Base-by-base conservation (phyloP, 2,888 invertebrate species). In the Drosophila infuscata region DNA sequence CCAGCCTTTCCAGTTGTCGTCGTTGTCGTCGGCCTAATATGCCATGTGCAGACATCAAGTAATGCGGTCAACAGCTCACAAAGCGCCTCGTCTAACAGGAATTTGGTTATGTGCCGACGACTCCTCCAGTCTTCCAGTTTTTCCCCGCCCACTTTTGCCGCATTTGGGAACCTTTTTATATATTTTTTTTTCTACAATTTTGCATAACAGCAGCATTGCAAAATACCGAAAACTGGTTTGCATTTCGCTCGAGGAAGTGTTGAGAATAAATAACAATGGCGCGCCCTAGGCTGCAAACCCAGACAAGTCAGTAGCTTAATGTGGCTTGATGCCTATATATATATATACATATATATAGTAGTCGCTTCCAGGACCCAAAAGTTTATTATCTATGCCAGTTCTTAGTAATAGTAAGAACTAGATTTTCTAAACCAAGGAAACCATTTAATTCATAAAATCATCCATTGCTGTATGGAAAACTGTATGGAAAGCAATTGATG, bases 51-150 rank as follows among this genome's bases (percentile, higher is more conserved):
- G 69, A 77, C 78, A 36, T 36, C 67, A 35, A 66, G 73, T 83
- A 82, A 82, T 82, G 81, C 83, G 81, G 81, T 82, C 81, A 82
- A 74, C 70, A 52, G 67, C 67, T 49, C 64, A 51, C 41, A 49
- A 46, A 68, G 60, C 36, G 36, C 54, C 29, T 38, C 61, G 81
- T 74, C 61, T 76, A 81, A 76, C 83, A 82, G 81, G 81, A 81
- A 79, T 79, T 80, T 41, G 51, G 49, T 49, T 79, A 69, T 70
- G 49, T 52, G 48, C 49, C 64, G 43, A 52, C 51, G 36, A 12
- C 30, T 48, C 38, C 69, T 65, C 48, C 53, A 41, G 41, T 58
- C 61, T 57, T 64, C 53, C 43, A 64, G 70, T 78, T 70, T 71
- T 46, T 11, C 36, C 6, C 59, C 77, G 74, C 81, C 82, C 72